Percentiles rank a stretch among this genome's conserved stretches.
phyloP scores from a whole-genome alignment of 2,888 invertebrate species.

The Saturnia japonica region DNA sequence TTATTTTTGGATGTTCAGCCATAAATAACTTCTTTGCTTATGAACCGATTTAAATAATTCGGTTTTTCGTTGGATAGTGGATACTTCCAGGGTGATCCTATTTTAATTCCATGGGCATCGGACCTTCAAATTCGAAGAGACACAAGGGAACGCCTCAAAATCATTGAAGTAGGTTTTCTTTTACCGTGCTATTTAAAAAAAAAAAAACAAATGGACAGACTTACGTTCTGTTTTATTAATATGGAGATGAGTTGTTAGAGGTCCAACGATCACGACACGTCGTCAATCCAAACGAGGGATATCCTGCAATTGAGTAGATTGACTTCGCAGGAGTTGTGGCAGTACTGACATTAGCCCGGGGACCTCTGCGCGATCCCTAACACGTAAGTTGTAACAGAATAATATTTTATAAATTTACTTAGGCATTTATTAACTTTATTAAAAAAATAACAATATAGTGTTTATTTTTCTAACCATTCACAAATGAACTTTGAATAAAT shows the following conservation, averaged over 20 bases:
- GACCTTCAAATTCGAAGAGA: too few relatives aligned
- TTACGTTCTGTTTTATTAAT: slow-evolving; percentile 12
- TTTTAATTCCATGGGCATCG: too few relatives aligned
- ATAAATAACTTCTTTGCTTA: too few relatives aligned
- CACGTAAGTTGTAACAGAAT: slow-evolving; percentile 31
- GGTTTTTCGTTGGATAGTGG: too few relatives aligned
- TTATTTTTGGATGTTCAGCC: too few relatives aligned
- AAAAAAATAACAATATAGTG: background rate
- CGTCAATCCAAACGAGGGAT: slow-evolving; percentile 55
- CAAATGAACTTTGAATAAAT: too few relatives aligned
- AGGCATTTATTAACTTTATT: too few relatives aligned
- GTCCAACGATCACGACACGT: slow-evolving; percentile 6
- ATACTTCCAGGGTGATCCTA: too few relatives aligned
- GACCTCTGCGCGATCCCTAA: slow-evolving; percentile 27
- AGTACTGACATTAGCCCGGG: slow-evolving; percentile 44
- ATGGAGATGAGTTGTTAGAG: slow-evolving; percentile 15
- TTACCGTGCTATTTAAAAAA: background rate
- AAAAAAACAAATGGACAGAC: background rate
- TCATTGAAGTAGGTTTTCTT: too few relatives aligned
- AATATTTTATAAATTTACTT: background rate
- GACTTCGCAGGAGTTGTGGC: slow-evolving; percentile 25
- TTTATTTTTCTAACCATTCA: background rate
- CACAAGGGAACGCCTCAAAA: too few relatives aligned
- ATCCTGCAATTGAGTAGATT: slow-evolving; percentile 69
- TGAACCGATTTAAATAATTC: too few relatives aligned